Evolutionary conservation across 2,797 vertebrate species (phyloP).

Genomic region (Leontocebus nigricollis): DNA sequence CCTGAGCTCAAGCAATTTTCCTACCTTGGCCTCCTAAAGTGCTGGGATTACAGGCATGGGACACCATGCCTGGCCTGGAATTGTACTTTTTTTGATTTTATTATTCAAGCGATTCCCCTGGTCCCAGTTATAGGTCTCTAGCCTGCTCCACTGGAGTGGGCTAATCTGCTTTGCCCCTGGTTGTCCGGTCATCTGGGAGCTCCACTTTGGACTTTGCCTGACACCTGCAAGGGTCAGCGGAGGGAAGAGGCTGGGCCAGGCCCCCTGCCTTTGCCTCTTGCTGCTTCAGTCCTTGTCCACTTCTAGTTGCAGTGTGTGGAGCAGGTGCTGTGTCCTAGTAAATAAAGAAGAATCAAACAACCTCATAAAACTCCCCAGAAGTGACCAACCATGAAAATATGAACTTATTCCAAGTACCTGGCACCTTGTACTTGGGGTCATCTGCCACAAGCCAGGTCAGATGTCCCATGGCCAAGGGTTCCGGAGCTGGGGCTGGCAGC

Average conservation of each 20-base stretch:
- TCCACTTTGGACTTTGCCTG: neutral
- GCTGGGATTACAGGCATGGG: neutral
- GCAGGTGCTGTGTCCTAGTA: neutral
- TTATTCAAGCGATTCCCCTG: neutral
- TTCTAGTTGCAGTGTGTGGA: accelerated
- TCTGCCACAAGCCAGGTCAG: neutral
- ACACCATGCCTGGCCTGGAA: neutral
- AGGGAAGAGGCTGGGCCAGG: neutral
- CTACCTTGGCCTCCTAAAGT: neutral
- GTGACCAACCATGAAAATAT: neutral
- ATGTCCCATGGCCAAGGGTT: neutral
- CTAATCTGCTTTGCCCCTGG: too few species aligned
- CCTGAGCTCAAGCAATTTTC: neutral
- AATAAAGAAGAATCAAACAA: neutral
- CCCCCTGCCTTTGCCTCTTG: neutral
- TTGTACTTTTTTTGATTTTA: neutral
- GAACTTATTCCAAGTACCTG: neutral
- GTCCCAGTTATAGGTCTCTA: too few species aligned
- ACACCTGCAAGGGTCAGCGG: neutral
- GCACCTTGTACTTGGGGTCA: neutral
- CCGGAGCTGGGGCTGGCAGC: neutral
- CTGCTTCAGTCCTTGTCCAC: accelerated
- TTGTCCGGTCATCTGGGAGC: accelerated
- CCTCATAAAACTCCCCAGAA: neutral
- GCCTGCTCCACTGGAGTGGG: too few species aligned